Evolutionary conservation across 2,113 vertebrate genomes (phyloP), one percentile per base, ranked within the genome.

Genomic region (Poecilia latipinna): DNA sequence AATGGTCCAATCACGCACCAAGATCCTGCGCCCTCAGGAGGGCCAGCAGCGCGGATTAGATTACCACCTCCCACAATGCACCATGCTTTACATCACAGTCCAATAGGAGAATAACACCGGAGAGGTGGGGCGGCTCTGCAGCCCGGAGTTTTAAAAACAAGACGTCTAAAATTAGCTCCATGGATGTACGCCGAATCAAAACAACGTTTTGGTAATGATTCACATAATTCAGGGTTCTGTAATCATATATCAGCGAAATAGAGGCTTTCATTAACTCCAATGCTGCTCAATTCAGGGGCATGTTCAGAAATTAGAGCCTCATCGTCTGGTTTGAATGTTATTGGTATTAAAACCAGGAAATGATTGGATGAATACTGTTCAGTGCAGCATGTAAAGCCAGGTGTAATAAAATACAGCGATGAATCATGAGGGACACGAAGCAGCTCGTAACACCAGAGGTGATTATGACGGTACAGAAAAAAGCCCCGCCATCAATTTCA

Each of bases 21-120:
- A 85, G 77, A 88, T 87, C 85, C 77, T 44, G 79, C 82, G 51
- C 89, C 90, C 91, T 87, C 71, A 80, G 88, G 73, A 86, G 85
- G 24, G 82, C 82, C 86, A 70, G 79, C 62, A 61, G 79, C 15
- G 17, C 48, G 84, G 91, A 94, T 94, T 94, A 87, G 90, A 95
- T 94, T 92, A 92, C 80, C 70, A 66, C 79, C 82, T 90, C 89
- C 92, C 90, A 90, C 74, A 90, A 92, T 90, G 89, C 89, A 91
- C 91, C 84, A 81, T 51, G 71, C 83, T 83, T 80, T 88, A 85
- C 87, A 89, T 90, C 79, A 72, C 82, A 82, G 89, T 89, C 76
- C 88, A 87, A 88, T 84, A 87, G 86, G 61, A 65, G n/a, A 80
- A 76, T 24, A 78, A 87, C 54, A 48, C 67, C 12, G 8, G 19